Evolutionary conservation across 2,797 vertebrate genomes (phyloP).

Genomic region (Phoebastria nigripes): DNA sequence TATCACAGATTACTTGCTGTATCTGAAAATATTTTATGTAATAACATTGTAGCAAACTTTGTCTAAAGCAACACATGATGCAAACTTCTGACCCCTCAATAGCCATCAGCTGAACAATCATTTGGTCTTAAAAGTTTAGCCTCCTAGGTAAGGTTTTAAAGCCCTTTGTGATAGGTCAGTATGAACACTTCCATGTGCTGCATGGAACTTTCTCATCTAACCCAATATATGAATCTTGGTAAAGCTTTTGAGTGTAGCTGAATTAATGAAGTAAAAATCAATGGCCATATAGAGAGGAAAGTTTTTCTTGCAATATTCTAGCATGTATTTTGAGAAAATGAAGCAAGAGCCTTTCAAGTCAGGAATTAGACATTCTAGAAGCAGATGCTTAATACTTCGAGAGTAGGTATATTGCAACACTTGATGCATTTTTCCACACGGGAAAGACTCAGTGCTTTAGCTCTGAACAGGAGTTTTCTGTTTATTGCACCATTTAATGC

Average conservation of each 20-base stretch:
- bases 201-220: background rate
- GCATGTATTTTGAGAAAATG: background rate
- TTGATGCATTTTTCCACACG: background rate
- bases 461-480: background rate
- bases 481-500: background rate
- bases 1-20: background rate
- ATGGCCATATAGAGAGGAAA: background rate
- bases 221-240: background rate
- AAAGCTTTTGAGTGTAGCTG: background rate
- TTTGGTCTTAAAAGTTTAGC: background rate
- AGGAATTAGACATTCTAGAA: background rate
- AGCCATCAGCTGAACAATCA: background rate
- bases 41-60: background rate
- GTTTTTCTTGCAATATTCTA: background rate
- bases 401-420: background rate
- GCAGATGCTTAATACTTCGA: background rate
- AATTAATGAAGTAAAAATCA: background rate
- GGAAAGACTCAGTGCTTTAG: background rate
- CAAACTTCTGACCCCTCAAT: background rate
- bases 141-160: background rate
- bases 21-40: background rate
- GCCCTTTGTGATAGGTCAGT: background rate
- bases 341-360: background rate
- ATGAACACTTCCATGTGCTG: background rate
- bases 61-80: background rate